Evolutionary conservation across 1,140 invertebrate genomes (phyloP).

Genomic region (Dinoponera quadriceps): DNA sequence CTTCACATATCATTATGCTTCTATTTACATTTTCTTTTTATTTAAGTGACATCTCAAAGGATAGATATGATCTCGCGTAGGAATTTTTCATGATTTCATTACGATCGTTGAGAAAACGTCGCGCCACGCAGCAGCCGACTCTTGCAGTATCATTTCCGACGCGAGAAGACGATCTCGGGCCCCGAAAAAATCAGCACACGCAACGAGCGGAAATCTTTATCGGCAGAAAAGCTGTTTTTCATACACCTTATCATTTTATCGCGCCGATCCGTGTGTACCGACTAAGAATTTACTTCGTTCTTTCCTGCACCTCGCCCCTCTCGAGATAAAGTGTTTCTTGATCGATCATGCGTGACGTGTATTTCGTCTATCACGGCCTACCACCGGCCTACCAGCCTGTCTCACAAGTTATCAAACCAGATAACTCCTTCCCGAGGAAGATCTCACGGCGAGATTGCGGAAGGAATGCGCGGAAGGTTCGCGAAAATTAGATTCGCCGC

Average conservation of each 20-base stretch:
- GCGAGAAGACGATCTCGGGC: too few relatives aligned
- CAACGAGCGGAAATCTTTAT: slow-evolving; percentile 57
- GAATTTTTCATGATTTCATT: too few relatives aligned
- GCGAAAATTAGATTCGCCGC: background rate
- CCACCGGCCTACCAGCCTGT: background rate
- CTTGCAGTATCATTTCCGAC: too few relatives aligned
- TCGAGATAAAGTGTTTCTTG: slow-evolving; percentile 60
- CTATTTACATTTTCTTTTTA: too few relatives aligned
- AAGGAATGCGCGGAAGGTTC: background rate
- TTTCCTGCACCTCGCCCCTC: background rate
- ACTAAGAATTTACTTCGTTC: slow-evolving; percentile 42
- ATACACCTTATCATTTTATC: slow-evolving; percentile 82
- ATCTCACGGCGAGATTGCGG: slow-evolving; percentile 1
- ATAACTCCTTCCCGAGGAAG: slow-evolving; percentile 9
- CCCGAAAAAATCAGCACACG: background rate
- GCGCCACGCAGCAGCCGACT: too few relatives aligned
- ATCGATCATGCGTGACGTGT: slow-evolving; percentile 29
- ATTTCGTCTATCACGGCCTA: slow-evolving; percentile 31
- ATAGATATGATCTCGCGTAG: too few relatives aligned
- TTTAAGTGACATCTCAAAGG: too few relatives aligned
- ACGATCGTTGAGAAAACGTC: too few relatives aligned
- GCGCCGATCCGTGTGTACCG: slow-evolving; percentile 20
- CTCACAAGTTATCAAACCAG: slow-evolving; percentile 27
- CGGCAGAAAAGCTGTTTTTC: slow-evolving; percentile 78
- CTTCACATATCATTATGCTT: too few relatives aligned